These are phyloP conservation scores for Ceratotherium simum DNA, from an alignment of 2,113 vertebrate species.

Conservation along the genomic window DNA sequence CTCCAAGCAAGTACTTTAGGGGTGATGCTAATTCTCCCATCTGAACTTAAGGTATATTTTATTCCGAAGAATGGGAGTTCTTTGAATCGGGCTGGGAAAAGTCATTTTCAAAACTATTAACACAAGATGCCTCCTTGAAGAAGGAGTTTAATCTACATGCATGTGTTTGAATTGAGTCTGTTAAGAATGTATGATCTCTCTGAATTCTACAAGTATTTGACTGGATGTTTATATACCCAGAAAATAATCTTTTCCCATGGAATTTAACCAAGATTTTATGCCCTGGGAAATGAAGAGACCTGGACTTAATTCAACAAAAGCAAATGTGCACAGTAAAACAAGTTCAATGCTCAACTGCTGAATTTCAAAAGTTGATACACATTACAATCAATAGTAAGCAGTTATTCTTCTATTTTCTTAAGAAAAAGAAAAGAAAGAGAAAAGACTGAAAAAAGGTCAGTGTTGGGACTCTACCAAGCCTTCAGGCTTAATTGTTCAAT, in stretches of 20 bases:
- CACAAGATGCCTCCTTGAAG: background rate
- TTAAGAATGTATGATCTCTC: constrained; percentile 64
- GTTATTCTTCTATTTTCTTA: constrained; percentile 54
- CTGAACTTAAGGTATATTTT: background rate
- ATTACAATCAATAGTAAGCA: constrained; percentile 66
- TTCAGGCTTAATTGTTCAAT: constrained; percentile 29
- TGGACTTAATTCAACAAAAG: constrained; percentile 87
- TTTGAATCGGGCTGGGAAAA: constrained; percentile 44
- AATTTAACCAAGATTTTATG: constrained; percentile 86
- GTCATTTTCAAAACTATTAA: constrained; percentile 5
- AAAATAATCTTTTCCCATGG: constrained; percentile 86
- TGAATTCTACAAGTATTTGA: constrained; percentile 75
- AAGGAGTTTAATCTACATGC: background rate
- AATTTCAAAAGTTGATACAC: constrained; percentile 67
- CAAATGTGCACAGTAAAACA: constrained; percentile 81
- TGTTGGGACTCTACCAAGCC: background rate
- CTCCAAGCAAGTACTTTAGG: constrained; percentile 63
- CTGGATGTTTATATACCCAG: constrained; percentile 79
- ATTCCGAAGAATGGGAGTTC: constrained; percentile 31
- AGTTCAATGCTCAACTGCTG: constrained; percentile 74
- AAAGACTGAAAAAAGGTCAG: constrained; percentile 37
- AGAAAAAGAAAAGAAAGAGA: background rate
- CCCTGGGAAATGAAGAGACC: constrained; percentile 86
- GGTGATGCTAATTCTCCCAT: constrained; percentile 20
- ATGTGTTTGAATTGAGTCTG: constrained; percentile 43